These are phyloP conservation scores for Hydraecia micacea DNA, from an alignment of 2,888 invertebrate genomes.

Conservation along the genomic window DNA sequence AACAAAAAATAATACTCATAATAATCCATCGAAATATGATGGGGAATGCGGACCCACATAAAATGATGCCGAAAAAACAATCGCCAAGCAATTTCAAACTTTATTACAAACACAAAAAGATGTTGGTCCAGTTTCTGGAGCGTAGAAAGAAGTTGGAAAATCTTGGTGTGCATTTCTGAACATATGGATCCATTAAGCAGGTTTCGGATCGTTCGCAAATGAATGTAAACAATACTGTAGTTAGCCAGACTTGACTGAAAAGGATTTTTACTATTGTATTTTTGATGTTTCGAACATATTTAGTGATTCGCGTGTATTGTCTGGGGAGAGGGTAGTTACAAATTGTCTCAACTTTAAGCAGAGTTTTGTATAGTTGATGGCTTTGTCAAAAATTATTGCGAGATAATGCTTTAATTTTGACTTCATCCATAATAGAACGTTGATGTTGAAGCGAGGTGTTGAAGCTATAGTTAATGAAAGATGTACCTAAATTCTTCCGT, in stretches of 20 bases:
- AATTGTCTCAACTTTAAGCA: too few relatives aligned
- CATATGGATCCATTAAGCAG: slow-evolving; percentile 71
- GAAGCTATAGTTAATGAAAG: background rate
- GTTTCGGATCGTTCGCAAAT: slow-evolving; percentile 67
- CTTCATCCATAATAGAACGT: background rate
- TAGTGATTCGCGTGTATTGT: background rate
- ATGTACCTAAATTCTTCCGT: background rate
- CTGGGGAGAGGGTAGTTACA: background rate
- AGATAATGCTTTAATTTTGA: background rate
- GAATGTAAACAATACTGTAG: slow-evolving; percentile 68
- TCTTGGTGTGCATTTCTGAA: slow-evolving; percentile 66
- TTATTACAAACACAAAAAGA: slow-evolving; percentile 6
- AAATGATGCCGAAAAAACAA: background rate
- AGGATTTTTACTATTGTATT: slow-evolving; percentile 43
- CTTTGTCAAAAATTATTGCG: background rate
- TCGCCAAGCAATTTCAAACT: slow-evolving; percentile 12
- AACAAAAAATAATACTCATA: slow-evolving; percentile 62
- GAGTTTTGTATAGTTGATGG: background rate
- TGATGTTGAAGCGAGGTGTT: background rate
- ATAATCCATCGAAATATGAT: slow-evolving; percentile 65
- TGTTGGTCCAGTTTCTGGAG: background rate
- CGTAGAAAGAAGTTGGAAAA: slow-evolving; percentile 2
- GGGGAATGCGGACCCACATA: slow-evolving; percentile 44
- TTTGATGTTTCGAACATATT: slow-evolving; percentile 20
- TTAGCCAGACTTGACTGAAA: slow-evolving; percentile 56